A percentile compares a stretch with the other conserved stretches of the same genome.
Conservation (phyloP, 1,140 invertebrate genomes). For the Grapholita molesta region DNA sequence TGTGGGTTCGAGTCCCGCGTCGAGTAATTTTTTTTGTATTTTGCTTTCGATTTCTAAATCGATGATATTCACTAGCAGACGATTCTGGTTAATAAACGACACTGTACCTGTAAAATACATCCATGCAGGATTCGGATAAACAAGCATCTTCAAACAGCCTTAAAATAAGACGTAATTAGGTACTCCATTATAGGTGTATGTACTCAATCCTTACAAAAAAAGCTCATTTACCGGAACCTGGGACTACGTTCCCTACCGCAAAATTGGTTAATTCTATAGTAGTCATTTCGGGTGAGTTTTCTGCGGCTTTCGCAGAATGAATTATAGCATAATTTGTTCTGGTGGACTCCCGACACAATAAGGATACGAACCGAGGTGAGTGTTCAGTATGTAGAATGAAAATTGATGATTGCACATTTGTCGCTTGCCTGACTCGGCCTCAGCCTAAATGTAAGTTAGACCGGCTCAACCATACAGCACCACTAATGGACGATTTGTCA, state of each 20-base stretch:
- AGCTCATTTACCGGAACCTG: neutral
- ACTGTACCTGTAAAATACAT: too few relatives aligned
- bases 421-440: constrained; percentile 11
- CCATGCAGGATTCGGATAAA: too few relatives aligned
- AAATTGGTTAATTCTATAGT: constrained; percentile 22
- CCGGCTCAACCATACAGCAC: neutral
- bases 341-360: constrained; percentile 22
- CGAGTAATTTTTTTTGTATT: too few relatives aligned
- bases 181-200: neutral
- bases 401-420: constrained; percentile 22
- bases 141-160: too few relatives aligned
- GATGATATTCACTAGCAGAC: too few relatives aligned
- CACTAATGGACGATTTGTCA: constrained; percentile 17
- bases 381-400: constrained; percentile 21
- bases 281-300: constrained; percentile 25
- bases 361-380: constrained; percentile 22
- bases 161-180: neutral
- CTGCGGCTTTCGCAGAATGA: constrained; percentile 29
- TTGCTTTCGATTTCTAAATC: too few relatives aligned
- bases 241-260: neutral
- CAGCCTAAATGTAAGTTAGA: constrained; percentile 17
- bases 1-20: too few relatives aligned
- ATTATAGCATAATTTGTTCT: constrained; percentile 44
- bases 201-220: neutral
- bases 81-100: too few relatives aligned